Evolutionary conservation across 2,113 vertebrate species (phyloP).

Genomic region (Pontoporia blainvillei): DNA sequence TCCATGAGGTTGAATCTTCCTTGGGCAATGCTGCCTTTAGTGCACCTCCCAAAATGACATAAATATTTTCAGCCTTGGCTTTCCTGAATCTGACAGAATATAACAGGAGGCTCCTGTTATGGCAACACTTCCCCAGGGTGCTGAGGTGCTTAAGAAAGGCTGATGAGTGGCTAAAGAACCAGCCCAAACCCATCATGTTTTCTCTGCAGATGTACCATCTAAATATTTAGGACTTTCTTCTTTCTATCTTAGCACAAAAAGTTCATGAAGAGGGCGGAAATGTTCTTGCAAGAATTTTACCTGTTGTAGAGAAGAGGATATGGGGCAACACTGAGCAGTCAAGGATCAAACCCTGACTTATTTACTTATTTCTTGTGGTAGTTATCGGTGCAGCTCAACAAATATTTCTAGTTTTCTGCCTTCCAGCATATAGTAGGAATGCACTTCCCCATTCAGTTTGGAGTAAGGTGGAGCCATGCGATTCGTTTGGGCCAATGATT

Average conservation of each 20-base stretch:
- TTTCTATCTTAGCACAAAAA: conserved; percentile 4
- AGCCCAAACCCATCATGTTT: neutral
- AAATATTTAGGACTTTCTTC: neutral
- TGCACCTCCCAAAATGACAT: neutral
- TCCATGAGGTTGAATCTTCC: conserved; percentile 34
- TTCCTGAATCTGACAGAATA: conserved; percentile 20
- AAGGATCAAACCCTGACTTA: neutral
- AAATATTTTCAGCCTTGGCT: conserved; percentile 38
- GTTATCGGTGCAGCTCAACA: neutral
- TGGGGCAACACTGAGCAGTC: neutral
- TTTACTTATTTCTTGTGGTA: neutral
- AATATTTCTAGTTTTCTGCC: neutral
- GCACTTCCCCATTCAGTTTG: neutral
- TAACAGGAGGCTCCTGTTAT: neutral
- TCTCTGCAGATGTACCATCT: neutral
- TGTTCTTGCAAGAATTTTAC: neutral
- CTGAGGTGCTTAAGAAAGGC: neutral
- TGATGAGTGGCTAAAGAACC: neutral
- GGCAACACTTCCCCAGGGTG: neutral
- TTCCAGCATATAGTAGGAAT: neutral
- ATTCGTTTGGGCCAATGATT: neutral
- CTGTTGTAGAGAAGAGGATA: neutral
- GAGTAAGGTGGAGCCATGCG: neutral
- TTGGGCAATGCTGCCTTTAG: neutral
- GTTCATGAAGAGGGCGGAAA: neutral